Evolutionary conservation across 2,113 vertebrate genomes (phyloP), one percentile per base, ranked within the genome.

Genomic region (Pongo pygmaeus): DNA sequence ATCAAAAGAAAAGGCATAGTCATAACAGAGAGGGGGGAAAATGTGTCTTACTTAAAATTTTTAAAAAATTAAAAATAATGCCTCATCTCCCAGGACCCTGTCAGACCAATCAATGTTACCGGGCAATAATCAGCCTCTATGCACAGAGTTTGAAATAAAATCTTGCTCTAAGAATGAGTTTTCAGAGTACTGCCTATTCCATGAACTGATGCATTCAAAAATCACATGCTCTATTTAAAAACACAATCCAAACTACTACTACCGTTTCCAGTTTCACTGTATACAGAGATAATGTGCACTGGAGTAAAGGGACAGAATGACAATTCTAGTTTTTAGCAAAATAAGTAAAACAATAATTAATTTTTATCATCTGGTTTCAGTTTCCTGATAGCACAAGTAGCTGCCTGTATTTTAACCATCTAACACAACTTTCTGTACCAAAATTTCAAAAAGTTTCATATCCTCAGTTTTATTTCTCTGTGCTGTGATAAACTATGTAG

Each of bases 141-240:
- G 27, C 23, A 89, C 30, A 64, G 85, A 35, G 67, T 92, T 93
- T 97, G 93, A 95, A 95, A 96, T 79, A 46, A 95, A 67, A 91
- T 64, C 59, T 79, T 17, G 1, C 17, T n/a, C 52, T 69, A 64
- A 38, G 18, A 12, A 48, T 94, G 55, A 80, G 40, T 48, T 95
- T 94, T 86, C 85, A 35, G 48, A 67, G 8, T 20, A 46, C 23
- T 81, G 38, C 35, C 25, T 96, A 67, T 74, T 55, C n/a, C 12
- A 30, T 75, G 64, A 75, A 40, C 38, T 74, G 32, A 81, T 93
- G 35, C 69, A 57, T 88, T 88, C 70, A 84, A 95, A 95, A n/a
- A 43, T 48, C 4, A 40, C 6, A 23, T 77, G 92, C 89, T 94
- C 4, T 79, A 9, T 30, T 86, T 85, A 70, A 97, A 94, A 79